Percentiles rank a stretch among this genome's conserved stretches.
Evolutionary conservation across 2,113 vertebrate genomes (phyloP).

Genomic region (Antechinus flavipes): DNA sequence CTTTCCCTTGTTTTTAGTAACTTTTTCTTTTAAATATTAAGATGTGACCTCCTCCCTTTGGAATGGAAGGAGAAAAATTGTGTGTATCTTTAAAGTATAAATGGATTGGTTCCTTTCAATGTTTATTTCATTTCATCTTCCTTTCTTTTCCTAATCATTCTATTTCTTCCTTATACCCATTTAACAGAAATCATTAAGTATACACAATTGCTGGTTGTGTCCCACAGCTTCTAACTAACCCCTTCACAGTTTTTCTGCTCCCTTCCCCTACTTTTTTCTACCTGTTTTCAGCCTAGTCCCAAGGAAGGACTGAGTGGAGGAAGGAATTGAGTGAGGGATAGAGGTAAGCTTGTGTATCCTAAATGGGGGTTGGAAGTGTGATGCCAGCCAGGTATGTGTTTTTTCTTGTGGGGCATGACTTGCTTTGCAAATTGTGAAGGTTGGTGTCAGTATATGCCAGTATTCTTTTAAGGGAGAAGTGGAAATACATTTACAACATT

Average conservation of each 20-base stretch:
- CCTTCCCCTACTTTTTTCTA: not conserved
- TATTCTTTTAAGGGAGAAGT: not conserved
- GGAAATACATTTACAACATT: not conserved
- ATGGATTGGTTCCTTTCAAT: not conserved
- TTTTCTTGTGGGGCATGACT: not conserved
- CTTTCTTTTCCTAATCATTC: not conserved
- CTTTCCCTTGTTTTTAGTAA: not conserved
- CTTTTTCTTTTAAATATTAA: not conserved
- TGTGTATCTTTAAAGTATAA: not conserved
- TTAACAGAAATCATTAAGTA: not conserved
- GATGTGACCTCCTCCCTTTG: not conserved
- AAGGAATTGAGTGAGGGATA: not conserved
- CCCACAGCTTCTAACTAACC: not conserved
- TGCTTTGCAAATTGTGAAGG: not conserved
- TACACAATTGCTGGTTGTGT: not conserved
- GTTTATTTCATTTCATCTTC: not conserved
- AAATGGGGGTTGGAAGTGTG: not conserved
- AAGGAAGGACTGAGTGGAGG: not conserved
- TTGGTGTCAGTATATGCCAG: not conserved
- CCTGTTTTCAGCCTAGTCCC: not conserved
- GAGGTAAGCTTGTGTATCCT: not conserved
- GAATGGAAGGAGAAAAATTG: not conserved
- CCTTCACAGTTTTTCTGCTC: slow-evolving; percentile 1
- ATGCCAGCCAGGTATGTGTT: not conserved
- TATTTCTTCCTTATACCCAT: not conserved